Evolutionary conservation across 1,140 invertebrate species (phyloP).

Genomic region (Chrysomallon squamiferum): DNA sequence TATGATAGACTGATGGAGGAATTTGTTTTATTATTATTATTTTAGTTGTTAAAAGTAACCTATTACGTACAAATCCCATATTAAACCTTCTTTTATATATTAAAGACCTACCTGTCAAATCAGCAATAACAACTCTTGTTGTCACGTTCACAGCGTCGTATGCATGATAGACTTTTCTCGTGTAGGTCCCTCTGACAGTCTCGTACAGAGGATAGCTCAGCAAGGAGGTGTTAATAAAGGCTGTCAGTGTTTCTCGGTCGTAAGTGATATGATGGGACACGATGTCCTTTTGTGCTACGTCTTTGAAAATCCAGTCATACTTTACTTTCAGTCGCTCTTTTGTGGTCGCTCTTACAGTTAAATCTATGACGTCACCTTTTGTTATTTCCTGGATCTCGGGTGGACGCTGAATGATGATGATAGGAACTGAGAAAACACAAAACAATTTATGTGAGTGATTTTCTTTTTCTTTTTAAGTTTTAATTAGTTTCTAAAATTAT

Average conservation of each 20-base stretch:
- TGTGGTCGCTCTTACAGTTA: not conserved
- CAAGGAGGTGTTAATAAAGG: not conserved
- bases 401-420: not conserved
- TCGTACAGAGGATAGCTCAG: not conserved
- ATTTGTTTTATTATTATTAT: too few relatives aligned
- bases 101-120: not conserved
- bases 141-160: not conserved
- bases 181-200: not conserved
- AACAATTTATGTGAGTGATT: too few relatives aligned
- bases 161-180: not conserved
- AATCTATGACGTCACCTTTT: not conserved
- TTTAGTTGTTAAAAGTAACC: too few relatives aligned
- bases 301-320: not conserved
- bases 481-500: too few relatives aligned
- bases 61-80: too few relatives aligned
- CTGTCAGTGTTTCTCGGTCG: not conserved
- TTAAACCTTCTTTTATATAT: too few relatives aligned
- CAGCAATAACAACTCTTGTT: not conserved
- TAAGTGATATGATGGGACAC: not conserved
- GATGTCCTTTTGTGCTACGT: not conserved
- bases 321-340: not conserved
- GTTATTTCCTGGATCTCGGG: not conserved
- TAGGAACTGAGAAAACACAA: not conserved
- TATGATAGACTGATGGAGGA: too few relatives aligned
- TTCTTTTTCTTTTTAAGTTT: too few relatives aligned